phyloP scores from a whole-genome alignment of 2,888 invertebrate genomes.

The Pseudococcus jackbeardsleyi region DNA sequence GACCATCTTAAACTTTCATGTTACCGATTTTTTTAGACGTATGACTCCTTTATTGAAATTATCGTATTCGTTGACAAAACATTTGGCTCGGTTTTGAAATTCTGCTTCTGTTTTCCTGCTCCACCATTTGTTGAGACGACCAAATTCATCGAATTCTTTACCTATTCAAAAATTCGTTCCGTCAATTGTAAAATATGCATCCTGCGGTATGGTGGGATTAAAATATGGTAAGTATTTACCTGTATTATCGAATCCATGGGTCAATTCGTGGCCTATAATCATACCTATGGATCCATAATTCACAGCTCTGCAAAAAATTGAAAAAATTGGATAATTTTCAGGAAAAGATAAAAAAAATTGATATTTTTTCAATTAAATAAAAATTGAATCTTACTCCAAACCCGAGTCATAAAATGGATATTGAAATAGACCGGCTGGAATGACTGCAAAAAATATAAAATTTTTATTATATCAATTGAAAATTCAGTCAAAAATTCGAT shows the following conservation, averaged over 20 bases:
- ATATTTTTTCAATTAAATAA: background rate
- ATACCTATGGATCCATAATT: slow-evolving; percentile 85
- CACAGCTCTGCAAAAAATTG: slow-evolving; percentile 67
- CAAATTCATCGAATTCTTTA: slow-evolving; percentile 85
- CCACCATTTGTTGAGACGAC: slow-evolving; percentile 86
- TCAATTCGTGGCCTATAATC: slow-evolving; percentile 87
- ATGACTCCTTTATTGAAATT: slow-evolving; percentile 76
- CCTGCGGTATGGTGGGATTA: background rate
- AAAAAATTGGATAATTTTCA: background rate
- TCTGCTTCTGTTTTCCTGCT: slow-evolving; percentile 78
- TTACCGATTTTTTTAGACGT: slow-evolving; percentile 70
- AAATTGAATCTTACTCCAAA: slow-evolving; percentile 75
- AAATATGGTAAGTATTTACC: slow-evolving; percentile 71
- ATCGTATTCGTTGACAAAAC: slow-evolving; percentile 81
- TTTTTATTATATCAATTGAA: background rate
- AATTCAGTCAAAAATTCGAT: background rate
- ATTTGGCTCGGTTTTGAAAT: slow-evolving; percentile 79
- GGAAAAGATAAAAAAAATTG: background rate
- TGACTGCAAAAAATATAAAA: slow-evolving; percentile 69
- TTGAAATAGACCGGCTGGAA: slow-evolving; percentile 73
- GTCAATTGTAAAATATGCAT: background rate
- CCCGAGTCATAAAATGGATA: slow-evolving; percentile 77
- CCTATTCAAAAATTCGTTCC: slow-evolving; percentile 72
- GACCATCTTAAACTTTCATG: slow-evolving; percentile 34
- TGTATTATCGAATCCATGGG: slow-evolving; percentile 84